Base-by-base conservation (phyloP, 2,888 invertebrate species). In the Brenthis ino region DNA sequence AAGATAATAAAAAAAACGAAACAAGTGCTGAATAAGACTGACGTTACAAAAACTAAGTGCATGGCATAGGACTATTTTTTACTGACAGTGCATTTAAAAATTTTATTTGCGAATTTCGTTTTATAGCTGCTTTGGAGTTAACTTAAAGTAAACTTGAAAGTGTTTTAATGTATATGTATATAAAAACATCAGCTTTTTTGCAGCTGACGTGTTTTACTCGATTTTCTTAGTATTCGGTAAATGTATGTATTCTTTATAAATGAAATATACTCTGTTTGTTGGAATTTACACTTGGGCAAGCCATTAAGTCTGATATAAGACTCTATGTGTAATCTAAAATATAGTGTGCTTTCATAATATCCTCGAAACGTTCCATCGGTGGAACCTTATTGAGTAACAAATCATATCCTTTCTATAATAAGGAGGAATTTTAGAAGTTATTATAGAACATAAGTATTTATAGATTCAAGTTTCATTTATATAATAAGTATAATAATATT, bases 21-120 rank as follows among this genome's bases (percentile, higher is more conserved):
- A 63, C 63, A 63, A 53, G 37, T 24, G 58, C 5, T 53, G 50
- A 53, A 12, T 53, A 50, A 63, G 51, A 53, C 51, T 13, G 33
- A 53, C 37, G 20, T 53, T 20, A 60, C 47, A 24, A 28, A 60
- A 47, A 60, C 48, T 60, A 60, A 20, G n/a, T 58, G 16, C 33
- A 63, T 51, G 37, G 37, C 51, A 43, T 48, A 53, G 33, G 16
- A 53, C 13, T 37, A 13, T 33, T 33, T 57, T 64, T 57, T 33
- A 24, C 14, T 33, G 13, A 65, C 20, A 14, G 24, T 56, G 12
- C 56, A 64, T 48, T 64, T 56, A 16, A 37, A 33, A 33, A 50
- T 65, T 65, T 56, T 33, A 56, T 54, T 56, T 65, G 11, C 50
- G 16, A 63, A 51, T 48, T 57, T 37, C 24, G 4, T 20, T 43